Base-by-base conservation (phyloP, 92 coral and sea anemone genomes). In the Metridium senile region DNA sequence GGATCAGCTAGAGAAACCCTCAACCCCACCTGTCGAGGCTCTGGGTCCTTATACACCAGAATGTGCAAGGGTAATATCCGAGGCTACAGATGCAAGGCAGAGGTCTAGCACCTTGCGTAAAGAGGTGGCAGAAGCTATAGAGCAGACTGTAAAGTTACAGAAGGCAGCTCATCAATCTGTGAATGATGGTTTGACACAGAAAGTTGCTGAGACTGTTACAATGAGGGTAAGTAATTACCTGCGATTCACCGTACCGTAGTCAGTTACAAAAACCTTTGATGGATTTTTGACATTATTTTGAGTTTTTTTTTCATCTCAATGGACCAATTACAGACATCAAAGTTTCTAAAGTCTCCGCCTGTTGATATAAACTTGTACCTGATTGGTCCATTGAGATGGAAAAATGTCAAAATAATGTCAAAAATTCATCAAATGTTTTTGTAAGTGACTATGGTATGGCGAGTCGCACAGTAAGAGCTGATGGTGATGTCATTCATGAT, bases 11-110 rank as follows among this genome's bases (percentile, higher is more conserved):
- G 99, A 96, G 39, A 96, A 88, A 67, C 99, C 97, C 46, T 59
- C 77, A 61, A 96, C 98, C 21, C 99, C 99, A 10, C 83, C 93
- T 7, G 93, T 87, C 26, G 99, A 96, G 49, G 92, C 99, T 27
- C 85, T 96, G 51, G 99, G 99, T 4, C 99, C 99, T 19, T 96
- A 96, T 82, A 96, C 98, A 1, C 99, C 99, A 11, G 99, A 96
- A 66, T 93, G 98, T 81, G 98, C 99, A 20, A 87, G 89, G 34
- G 95, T 89, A 19, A 88, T 96, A 35, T 80, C 98, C 30, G 83
- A 90, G 33, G 99, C 98, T 1, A 85, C 78, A 52, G 98, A 96
- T 78, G 97, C 99, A 8, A 80, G 98, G 63, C 86, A 96, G 46
- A 86, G 93, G 64, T 96, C 99, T 20, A 69, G 80, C 68, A 86